Evolutionary conservation across 2,888 invertebrate species (phyloP).

Genomic region (Ellobium chinense): DNA sequence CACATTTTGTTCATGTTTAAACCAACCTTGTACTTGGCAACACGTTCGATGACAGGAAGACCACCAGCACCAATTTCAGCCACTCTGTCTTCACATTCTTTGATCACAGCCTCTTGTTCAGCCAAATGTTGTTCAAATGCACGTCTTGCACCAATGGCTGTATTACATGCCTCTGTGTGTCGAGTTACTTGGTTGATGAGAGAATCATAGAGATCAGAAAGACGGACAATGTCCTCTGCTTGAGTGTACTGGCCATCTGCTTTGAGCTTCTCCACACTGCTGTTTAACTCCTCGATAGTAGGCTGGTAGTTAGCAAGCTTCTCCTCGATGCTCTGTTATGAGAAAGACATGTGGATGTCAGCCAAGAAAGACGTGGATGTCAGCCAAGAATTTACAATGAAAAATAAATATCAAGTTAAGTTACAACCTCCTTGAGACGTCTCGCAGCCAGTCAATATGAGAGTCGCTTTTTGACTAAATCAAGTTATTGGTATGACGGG

Average conservation of each 20-base stretch:
- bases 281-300: constrained; percentile 63
- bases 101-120: constrained; percentile 53
- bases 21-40: constrained; percentile 69
- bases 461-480: no score
- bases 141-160: constrained; percentile 56
- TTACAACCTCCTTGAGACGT: no score
- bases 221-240: constrained; percentile 88
- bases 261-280: constrained; percentile 83
- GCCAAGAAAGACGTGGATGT: no score
- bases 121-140: constrained; percentile 62
- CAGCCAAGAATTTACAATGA: no score
- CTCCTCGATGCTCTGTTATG: constrained; percentile 73
- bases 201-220: constrained; percentile 91
- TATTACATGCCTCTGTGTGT: constrained; percentile 59
- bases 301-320: constrained; percentile 69
- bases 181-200: constrained; percentile 83
- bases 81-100: constrained; percentile 63
- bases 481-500: no score
- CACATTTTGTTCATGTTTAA: neutral
- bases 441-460: no score
- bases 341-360: no score
- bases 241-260: constrained; percentile 81
- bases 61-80: constrained; percentile 59
- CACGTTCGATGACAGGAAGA: constrained; percentile 63
- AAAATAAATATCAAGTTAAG: no score